Percentiles rank a stretch among this genome's conserved stretches.
Conservation (phyloP, 2,888 invertebrate species). For the Bombylius discolor region DNA sequence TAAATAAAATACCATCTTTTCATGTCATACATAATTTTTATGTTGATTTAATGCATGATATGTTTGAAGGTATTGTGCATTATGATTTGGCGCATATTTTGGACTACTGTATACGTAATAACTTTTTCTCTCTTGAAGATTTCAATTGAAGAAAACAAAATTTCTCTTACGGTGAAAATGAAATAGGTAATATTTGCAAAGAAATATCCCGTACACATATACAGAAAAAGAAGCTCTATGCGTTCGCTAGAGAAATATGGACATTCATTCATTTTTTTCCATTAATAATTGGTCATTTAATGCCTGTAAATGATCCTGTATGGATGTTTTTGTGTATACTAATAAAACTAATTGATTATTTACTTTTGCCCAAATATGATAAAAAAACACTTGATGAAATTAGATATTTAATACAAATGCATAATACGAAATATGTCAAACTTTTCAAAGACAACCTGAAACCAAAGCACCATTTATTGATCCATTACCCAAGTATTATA, state of each 20-base stretch:
- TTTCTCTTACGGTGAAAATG: slow-evolving; percentile 1
- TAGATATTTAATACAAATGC: neutral
- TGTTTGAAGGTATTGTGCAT: neutral
- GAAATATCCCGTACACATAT: neutral
- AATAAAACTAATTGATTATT: slow-evolving; percentile 7
- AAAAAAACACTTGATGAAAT: neutral
- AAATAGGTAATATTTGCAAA: neutral
- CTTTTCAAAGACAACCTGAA: slow-evolving; percentile 2
- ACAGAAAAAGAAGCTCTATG: slow-evolving; percentile 7
- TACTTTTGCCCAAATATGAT: slow-evolving; percentile 6
- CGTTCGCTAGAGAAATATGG: slow-evolving; percentile 13
- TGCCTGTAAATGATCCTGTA: slow-evolving; percentile 9
- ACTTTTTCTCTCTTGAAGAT: neutral
- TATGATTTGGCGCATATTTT: neutral
- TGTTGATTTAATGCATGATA: neutral
- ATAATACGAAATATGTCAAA: neutral
- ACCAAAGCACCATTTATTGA: slow-evolving; percentile 4
- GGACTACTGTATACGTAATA: neutral
- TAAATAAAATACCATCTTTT: neutral
- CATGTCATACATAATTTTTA: neutral
- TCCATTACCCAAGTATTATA: too few relatives aligned
- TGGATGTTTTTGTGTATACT: slow-evolving; percentile 8
- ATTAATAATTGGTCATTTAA: slow-evolving; percentile 11
- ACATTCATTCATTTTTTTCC: slow-evolving; percentile 12
- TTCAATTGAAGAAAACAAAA: slow-evolving; percentile 1